Conservation (phyloP, 2,113 vertebrate species). For the Lepidothrix coronata region DNA sequence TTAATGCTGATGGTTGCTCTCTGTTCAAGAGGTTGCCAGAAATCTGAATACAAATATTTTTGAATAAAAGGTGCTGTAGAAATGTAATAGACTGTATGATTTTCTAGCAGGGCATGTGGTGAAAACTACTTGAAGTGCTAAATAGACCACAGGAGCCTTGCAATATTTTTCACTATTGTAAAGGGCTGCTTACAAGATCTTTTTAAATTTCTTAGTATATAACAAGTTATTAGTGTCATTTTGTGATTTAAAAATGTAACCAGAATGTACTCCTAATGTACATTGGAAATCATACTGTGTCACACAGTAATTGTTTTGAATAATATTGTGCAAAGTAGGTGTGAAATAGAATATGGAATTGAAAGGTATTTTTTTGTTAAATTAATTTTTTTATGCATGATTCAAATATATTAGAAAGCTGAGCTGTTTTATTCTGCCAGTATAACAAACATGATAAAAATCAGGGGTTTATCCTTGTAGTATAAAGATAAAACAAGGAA, state of each 20-base stretch:
- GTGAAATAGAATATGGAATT: neutral
- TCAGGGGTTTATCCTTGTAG: neutral
- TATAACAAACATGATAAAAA: neutral
- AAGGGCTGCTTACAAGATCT: neutral
- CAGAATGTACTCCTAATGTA: neutral
- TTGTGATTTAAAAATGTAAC: neutral
- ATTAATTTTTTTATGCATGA: neutral
- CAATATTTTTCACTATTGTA: neutral
- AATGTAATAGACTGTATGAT: neutral
- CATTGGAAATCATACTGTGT: neutral
- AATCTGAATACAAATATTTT: neutral
- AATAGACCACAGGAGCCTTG: neutral
- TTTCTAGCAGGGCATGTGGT: neutral
- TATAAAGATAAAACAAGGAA: neutral
- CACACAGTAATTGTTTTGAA: neutral
- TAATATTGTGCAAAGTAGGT: neutral
- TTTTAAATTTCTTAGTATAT: neutral
- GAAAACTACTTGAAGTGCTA: neutral
- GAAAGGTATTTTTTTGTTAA: constrained; percentile 1
- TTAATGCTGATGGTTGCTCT: neutral
- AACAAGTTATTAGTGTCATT: neutral
- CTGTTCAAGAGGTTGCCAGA: neutral
- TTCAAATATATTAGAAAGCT: neutral
- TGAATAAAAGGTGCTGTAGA: neutral
- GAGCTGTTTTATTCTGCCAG: neutral